Evolutionary conservation across 1,140 invertebrate genomes (phyloP).

Genomic region (Pantala flavescens): DNA sequence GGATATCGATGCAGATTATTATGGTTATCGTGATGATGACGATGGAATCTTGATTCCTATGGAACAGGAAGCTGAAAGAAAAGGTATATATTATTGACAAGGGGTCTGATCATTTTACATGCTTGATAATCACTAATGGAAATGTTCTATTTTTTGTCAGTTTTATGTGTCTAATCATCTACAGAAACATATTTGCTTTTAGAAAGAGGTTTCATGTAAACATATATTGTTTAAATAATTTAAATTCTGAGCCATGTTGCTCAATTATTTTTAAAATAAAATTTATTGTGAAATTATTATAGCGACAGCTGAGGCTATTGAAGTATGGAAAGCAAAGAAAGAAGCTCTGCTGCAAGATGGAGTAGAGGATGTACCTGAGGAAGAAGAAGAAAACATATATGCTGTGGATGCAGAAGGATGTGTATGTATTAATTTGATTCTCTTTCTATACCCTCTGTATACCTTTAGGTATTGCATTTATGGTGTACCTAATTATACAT

Average conservation of each 20-base stretch:
- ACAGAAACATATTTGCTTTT: too few relatives aligned
- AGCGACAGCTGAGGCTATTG: slow-evolving; percentile 33
- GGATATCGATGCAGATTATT: slow-evolving; percentile 96
- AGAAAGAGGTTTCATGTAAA: too few relatives aligned
- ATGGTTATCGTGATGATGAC: slow-evolving; percentile 97
- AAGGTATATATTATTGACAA: slow-evolving; percentile 35
- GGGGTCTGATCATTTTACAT: not conserved
- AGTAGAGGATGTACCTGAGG: slow-evolving; percentile 23
- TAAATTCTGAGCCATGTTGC: too few relatives aligned
- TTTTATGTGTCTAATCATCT: too few relatives aligned
- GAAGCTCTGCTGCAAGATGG: slow-evolving; percentile 27
- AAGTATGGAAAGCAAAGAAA: slow-evolving; percentile 38
- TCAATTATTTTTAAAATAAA: too few relatives aligned
- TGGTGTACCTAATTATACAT: too few relatives aligned
- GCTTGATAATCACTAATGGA: too few relatives aligned
- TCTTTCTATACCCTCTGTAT: not conserved
- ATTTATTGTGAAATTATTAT: not conserved
- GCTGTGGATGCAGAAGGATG: slow-evolving; percentile 26
- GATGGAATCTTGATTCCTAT: slow-evolving; percentile 87
- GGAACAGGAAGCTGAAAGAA: slow-evolving; percentile 70
- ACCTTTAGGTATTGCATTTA: not conserved
- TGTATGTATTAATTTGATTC: slow-evolving; percentile 23
- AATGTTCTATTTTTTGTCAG: too few relatives aligned
- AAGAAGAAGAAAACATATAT: slow-evolving; percentile 30
- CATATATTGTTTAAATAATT: too few relatives aligned